Evolutionary conservation across 2,888 invertebrate species (phyloP), one percentile per base, ranked within the genome.

Genomic region (Eilema sororculum): DNA sequence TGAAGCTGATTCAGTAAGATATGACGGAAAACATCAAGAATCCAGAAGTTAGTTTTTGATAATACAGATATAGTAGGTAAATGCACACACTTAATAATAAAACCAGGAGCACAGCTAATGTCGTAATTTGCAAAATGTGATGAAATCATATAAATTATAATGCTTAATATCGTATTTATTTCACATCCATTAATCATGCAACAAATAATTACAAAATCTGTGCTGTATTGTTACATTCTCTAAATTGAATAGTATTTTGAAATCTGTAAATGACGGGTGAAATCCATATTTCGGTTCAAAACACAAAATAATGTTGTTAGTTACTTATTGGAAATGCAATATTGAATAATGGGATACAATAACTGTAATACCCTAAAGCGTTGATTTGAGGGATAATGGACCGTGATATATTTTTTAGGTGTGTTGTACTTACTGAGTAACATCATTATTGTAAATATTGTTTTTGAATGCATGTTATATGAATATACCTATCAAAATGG

Each of bases 201-300:
- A 24, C 25, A 24, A 22, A 56, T 56, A 22, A 30, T n/a, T 56
- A 30, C 57, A 13, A 28, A 65, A 65, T 65, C 57, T 58, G 58
- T 66, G 13, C 6, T 3, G 37, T 25, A 41, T 37, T 66, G n/a
- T 58, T 41, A 37, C n/a, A 25, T 25, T 20, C 56, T 25, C 22
- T 37, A 12, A 58, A 58, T 58, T 66, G 37, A 65, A 57, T 66
- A 25, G 25, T 20, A 22, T 58, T 58, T 25, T 22, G 33, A 65
- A 16, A 37, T 12, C 46, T 46, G 46, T 2, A 25, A 63, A 28
- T 63, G 20, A 63, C 3, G n/a, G 10, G 25, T 28, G 25, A 46
- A 63, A 63, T 28, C 25, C 9, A 25, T 37, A 20, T 37, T 62
- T 61, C 25, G 46, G 25, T 63, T 63, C 25, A 46, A 46, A 46